Percentiles rank a stretch among this genome's conserved stretches.
phyloP scores from a whole-genome alignment of 2,888 invertebrate species.

The Nasonovia ribisnigri region DNA sequence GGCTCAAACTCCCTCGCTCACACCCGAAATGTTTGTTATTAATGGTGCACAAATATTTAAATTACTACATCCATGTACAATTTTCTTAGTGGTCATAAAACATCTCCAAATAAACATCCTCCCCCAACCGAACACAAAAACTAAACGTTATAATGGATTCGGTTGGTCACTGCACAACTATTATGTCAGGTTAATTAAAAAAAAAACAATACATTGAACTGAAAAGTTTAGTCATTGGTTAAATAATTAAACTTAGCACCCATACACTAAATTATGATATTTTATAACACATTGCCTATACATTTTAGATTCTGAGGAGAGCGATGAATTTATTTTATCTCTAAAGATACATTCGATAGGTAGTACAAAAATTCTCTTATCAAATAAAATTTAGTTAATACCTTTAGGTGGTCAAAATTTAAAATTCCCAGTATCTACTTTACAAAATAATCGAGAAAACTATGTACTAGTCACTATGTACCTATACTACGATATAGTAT shows the following conservation, averaged over 20 bases:
- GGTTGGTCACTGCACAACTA: background rate
- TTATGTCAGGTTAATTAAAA: background rate
- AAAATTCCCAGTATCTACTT: background rate
- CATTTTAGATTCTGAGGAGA: background rate
- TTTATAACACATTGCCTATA: background rate
- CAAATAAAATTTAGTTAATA: background rate
- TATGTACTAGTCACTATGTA: no score
- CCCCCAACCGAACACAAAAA: background rate
- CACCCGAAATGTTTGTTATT: background rate
- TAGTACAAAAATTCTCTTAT: no score
- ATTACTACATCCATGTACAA: background rate
- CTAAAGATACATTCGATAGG: no score
- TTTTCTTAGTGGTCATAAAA: conserved; percentile 5
- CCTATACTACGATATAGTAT: no score
- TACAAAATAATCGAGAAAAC: background rate
- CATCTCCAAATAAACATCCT: background rate
- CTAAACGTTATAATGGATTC: background rate
- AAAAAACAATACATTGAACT: background rate
- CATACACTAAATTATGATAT: background rate
- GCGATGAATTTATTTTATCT: background rate
- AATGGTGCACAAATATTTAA: conserved; percentile 1
- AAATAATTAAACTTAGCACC: background rate
- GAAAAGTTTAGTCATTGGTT: background rate
- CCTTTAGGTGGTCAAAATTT: background rate
- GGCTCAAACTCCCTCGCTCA: background rate